Evolutionary conservation across 2,797 vertebrate genomes (phyloP).

Genomic region (Chelmon rostratus): DNA sequence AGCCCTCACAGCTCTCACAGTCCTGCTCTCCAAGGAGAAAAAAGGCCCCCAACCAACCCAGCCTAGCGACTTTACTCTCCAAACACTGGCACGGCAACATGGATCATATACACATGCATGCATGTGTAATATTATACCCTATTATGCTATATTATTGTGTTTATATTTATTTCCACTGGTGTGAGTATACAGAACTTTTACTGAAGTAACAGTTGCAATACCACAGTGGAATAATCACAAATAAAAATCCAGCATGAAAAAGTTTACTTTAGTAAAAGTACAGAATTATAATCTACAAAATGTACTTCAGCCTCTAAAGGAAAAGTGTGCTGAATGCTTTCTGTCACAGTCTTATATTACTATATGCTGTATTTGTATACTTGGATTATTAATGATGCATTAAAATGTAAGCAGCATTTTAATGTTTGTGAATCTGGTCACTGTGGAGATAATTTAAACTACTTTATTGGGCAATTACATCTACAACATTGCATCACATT

Average conservation of each 20-base stretch:
- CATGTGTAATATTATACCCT: background rate
- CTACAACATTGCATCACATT: background rate
- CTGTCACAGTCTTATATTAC: background rate
- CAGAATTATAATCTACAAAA: background rate
- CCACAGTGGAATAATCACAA: background rate
- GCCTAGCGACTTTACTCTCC: slow-evolving; percentile 30
- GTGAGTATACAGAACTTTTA: background rate
- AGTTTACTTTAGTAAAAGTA: background rate
- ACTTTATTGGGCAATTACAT: too few relatives aligned
- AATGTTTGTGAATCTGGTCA: background rate
- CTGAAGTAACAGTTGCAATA: too few relatives aligned
- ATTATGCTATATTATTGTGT: background rate
- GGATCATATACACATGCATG: slow-evolving; percentile 24
- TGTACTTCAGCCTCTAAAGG: background rate
- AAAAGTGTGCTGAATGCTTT: background rate
- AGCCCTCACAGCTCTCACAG: slow-evolving; percentile 77
- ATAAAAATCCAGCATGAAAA: background rate
- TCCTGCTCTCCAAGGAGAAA: slow-evolving; percentile 59
- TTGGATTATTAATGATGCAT: background rate
- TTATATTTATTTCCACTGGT: background rate
- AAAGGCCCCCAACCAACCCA: slow-evolving; percentile 27
- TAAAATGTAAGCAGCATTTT: background rate
- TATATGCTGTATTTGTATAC: background rate
- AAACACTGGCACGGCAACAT: slow-evolving; percentile 49
- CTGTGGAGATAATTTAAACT: background rate